Evolutionary conservation across 2,888 invertebrate species (phyloP).

Genomic region (Cataglyphis cursor): DNA sequence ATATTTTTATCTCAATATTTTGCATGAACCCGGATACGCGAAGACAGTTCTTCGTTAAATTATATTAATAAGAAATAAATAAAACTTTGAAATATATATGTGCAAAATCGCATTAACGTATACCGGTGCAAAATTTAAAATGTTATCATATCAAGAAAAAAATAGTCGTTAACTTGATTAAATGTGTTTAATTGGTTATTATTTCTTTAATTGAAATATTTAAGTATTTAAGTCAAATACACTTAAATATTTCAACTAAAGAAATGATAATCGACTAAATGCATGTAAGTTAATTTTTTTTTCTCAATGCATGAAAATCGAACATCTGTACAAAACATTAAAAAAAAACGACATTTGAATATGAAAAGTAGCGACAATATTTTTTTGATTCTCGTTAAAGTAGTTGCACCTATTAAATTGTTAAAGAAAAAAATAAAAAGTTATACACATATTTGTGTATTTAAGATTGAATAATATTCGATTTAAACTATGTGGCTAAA

Average conservation of each 20-base stretch:
- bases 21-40: neutral
- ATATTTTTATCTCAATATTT: conserved; percentile 6
- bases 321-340: neutral
- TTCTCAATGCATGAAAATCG: neutral
- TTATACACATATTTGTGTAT: neutral
- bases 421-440: neutral
- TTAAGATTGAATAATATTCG: neutral
- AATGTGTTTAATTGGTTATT: too few species aligned
- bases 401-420: neutral
- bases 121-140: neutral
- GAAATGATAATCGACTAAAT: too few species aligned
- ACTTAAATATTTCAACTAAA: too few species aligned
- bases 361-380: neutral
- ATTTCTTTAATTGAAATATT: too few species aligned
- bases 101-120: neutral
- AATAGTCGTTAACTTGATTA: too few species aligned
- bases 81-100: neutral
- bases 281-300: too few species aligned
- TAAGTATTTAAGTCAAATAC: too few species aligned
- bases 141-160: neutral
- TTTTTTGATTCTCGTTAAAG: conserved; percentile 1
- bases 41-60: neutral
- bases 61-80: neutral
- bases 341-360: neutral
- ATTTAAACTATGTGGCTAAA: neutral